A percentile compares a stretch with the other conserved stretches of the same genome.
phyloP scores from a whole-genome alignment of 35 echinoderm and acorn worm genomes.

The Lytechinus variegatus region DNA sequence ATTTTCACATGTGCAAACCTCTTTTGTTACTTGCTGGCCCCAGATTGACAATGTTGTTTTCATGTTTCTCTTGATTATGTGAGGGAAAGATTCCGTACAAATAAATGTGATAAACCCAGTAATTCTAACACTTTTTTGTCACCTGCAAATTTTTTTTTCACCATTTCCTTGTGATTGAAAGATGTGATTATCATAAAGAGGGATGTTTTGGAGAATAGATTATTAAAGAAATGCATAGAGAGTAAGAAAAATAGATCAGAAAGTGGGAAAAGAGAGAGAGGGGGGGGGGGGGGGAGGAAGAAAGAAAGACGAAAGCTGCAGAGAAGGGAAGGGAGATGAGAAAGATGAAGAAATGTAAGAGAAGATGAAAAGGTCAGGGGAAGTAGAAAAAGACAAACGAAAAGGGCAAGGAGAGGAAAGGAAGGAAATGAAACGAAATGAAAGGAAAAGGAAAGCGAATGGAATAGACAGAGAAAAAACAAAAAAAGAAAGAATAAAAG shows the following conservation, averaged over 20 bases:
- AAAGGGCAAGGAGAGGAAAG: not conserved
- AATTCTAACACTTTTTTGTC: conserved; percentile 10
- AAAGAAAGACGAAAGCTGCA: not conserved
- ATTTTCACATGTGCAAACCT: conserved; percentile 13
- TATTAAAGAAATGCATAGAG: not conserved
- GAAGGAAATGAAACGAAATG: not conserved
- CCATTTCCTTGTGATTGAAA: not conserved
- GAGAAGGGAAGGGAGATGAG: not conserved
- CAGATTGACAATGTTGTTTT: not conserved
- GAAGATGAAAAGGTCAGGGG: too few relatives aligned
- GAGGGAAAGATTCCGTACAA: conserved; percentile 23
- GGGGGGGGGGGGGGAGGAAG: not conserved
- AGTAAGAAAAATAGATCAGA: not conserved
- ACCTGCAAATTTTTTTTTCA: not conserved
- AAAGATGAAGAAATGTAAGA: too few relatives aligned
- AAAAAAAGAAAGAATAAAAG: not conserved
- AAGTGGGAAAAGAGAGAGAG: not conserved
- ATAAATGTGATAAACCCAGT: conserved; percentile 55
- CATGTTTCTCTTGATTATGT: conserved; percentile 6
- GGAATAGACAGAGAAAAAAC: not conserved
- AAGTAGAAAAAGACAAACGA: too few relatives aligned
- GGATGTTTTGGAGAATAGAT: not conserved
- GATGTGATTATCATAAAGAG: not conserved
- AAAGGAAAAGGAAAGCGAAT: not conserved
- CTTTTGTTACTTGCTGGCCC: conserved; percentile 28